Evolutionary conservation across 2,888 invertebrate genomes (phyloP).

Genomic region (Drosophila recens): DNA sequence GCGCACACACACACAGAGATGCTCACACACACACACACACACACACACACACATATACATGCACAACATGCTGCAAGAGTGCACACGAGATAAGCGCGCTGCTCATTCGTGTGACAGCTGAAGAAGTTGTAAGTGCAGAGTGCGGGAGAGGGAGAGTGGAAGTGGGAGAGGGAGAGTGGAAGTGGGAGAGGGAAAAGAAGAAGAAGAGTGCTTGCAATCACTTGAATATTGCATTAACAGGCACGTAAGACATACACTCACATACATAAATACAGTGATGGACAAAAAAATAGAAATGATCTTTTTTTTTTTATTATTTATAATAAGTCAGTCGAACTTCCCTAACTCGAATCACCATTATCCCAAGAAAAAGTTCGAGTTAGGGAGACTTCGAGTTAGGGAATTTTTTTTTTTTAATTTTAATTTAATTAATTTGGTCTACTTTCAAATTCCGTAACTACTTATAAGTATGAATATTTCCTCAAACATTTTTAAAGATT

Average conservation of each 20-base stretch:
- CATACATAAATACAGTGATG: slow-evolving; percentile 20
- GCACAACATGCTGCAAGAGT: slow-evolving; percentile 53
- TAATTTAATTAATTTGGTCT: no score
- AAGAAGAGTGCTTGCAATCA: slow-evolving; percentile 75
- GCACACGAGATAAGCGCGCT: slow-evolving; percentile 74
- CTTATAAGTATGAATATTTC: no score
- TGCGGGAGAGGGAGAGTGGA: neutral
- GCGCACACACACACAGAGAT: slow-evolving; percentile 49
- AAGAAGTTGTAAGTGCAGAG: slow-evolving; percentile 68
- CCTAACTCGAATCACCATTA: no score
- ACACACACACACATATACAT: slow-evolving; percentile 31
- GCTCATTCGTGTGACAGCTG: slow-evolving; percentile 79
- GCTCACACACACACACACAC: slow-evolving; percentile 52
- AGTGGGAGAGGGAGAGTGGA: neutral
- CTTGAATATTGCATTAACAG: slow-evolving; percentile 83
- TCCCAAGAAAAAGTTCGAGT: no score
- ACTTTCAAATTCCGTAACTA: no score
- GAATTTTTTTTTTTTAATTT: no score
- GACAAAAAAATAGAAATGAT: neutral
- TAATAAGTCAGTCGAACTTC: no score
- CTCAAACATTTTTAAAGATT: no score
- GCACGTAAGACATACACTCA: slow-evolving; percentile 64
- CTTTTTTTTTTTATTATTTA: no score
- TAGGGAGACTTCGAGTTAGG: no score
- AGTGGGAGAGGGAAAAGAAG: slow-evolving; percentile 5